Conservation (phyloP, 2,113 vertebrate genomes). For the Gyps fulvus region DNA sequence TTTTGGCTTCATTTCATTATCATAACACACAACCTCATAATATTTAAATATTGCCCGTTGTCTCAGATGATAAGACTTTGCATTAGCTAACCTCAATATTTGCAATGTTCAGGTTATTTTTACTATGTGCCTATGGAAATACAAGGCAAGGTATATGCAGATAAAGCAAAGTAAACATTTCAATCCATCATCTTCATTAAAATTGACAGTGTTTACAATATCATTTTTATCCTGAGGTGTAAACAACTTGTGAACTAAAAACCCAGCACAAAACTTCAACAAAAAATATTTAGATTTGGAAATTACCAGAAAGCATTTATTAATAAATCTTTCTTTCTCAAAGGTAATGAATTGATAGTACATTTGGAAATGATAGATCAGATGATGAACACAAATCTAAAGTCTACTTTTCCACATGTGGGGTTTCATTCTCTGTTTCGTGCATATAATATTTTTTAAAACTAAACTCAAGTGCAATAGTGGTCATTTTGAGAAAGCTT, state of each 20-base stretch:
- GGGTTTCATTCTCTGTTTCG: not conserved
- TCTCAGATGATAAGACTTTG: slow-evolving; percentile 9
- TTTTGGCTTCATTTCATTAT: not conserved
- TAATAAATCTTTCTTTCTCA: not conserved
- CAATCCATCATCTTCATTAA: not conserved
- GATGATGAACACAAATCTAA: not conserved
- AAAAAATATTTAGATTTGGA: not conserved
- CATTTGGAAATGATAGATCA: not conserved
- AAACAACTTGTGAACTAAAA: not conserved
- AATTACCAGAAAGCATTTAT: not conserved
- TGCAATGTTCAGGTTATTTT: not conserved
- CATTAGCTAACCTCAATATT: slow-evolving; percentile 4
- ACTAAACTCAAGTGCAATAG: not conserved
- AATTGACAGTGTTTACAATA: not conserved
- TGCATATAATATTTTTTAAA: not conserved
- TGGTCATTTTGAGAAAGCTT: not conserved
- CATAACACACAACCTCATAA: not conserved
- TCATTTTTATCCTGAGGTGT: not conserved
- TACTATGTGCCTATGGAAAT: not conserved
- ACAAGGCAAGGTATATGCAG: not conserved
- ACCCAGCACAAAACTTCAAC: not conserved
- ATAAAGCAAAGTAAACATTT: not conserved
- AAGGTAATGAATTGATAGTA: not conserved
- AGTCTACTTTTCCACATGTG: not conserved
- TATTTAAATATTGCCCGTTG: not conserved